Base-by-base conservation (phyloP, 2,888 invertebrate species). In the Phaonia tiefii region DNA sequence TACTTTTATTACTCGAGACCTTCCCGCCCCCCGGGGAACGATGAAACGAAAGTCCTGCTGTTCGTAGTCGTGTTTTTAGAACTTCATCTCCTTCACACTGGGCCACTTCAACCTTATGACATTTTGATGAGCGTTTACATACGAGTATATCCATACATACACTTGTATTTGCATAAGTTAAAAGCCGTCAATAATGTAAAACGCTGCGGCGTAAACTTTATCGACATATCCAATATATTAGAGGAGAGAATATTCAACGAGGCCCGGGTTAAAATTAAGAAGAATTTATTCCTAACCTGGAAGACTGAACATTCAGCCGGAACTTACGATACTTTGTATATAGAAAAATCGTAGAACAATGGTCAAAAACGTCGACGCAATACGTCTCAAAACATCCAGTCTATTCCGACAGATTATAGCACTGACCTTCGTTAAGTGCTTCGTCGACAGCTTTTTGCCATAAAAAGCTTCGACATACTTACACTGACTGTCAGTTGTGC, bases 101-200 rank as follows among this genome's bases (percentile, higher is more conserved):
- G 49, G 17, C 31, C 67, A 49, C 51, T 31, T 67, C 17, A 20
- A 44, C 63, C 63, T 44, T 63, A 63, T 63, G 44, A 44, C 20
- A 63, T 44, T 44, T 63, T 58, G 20, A 58, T 26, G 54, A 54
- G 54, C 31, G 31, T 20, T 39, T 85, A 84, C 85, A 86, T 86
- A 85, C 86, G 85, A 13, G 74, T 83, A 71, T 22, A 63, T 51
- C 2, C 13, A 69, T 20, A 25, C 31, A 70, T 11, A 42, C 8
- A 51, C 26, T 49, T 17, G 46, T 37, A 67, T 44, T 15, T 26
- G 26, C 58, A 26, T 42, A 44, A 44, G 72, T 58, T 25, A 49
- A 26, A 31, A 56, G 54, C 54, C 25, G 54, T 54, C 54, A 54
- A 54, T 54, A 54, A 54, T 13, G 22, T 22, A 31, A 54, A 54